Conservation (phyloP, 2,888 invertebrate species). For the Anthophora plumipes region DNA sequence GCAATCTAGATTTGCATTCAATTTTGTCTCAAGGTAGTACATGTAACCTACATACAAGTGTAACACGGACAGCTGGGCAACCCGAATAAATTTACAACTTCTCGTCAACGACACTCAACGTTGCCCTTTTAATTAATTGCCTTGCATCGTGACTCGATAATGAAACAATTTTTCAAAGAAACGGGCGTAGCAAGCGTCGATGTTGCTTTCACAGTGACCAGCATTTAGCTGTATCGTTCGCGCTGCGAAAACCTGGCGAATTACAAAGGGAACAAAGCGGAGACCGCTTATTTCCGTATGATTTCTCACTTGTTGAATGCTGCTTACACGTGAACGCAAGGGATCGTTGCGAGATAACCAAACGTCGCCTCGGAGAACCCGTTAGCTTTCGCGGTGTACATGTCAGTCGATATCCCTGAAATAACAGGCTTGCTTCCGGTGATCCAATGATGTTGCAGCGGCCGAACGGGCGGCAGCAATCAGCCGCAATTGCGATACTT, state of each 20-base stretch:
- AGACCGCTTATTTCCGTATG: slow-evolving; percentile 20
- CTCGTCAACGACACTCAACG: background rate
- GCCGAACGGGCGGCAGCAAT: slow-evolving; percentile 52
- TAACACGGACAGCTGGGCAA: too few relatives aligned
- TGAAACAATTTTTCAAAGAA: background rate
- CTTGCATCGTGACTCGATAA: background rate
- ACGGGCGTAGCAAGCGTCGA: background rate
- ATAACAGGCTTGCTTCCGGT: slow-evolving; percentile 70
- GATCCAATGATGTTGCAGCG: slow-evolving; percentile 42
- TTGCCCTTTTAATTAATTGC: background rate
- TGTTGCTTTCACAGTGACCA: background rate
- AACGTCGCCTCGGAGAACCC: slow-evolving; percentile 44
- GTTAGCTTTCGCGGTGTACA: slow-evolving; percentile 52
- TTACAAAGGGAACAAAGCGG: slow-evolving; percentile 11
- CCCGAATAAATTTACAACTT: too few relatives aligned
- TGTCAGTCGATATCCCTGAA: slow-evolving; percentile 54
- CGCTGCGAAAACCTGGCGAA: background rate
- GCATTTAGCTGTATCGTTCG: background rate
- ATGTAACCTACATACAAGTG: too few relatives aligned
- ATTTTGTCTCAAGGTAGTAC: too few relatives aligned
- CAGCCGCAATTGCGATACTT: slow-evolving; percentile 70
- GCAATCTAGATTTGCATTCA: too few relatives aligned
- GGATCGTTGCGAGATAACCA: slow-evolving; percentile 32
- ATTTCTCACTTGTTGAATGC: slow-evolving; percentile 25
- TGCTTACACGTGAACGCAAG: slow-evolving; percentile 4